Evolutionary conservation across 2,113 vertebrate genomes (phyloP).

Genomic region (Platysteira castanea): DNA sequence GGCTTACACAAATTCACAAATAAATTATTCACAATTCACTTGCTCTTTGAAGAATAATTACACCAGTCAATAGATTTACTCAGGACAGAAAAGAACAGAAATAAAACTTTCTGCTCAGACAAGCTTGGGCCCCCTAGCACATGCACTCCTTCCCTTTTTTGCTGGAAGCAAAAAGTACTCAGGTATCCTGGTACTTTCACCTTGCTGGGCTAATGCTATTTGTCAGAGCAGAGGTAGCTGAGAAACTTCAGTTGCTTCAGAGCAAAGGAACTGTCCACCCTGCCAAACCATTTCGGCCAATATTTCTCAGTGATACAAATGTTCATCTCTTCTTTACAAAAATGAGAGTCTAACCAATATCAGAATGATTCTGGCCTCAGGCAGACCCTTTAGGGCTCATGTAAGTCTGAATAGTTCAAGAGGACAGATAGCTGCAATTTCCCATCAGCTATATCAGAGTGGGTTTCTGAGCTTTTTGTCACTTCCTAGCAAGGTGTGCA

Average conservation of each 20-base stretch:
- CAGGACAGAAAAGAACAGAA: background rate
- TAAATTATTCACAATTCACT: conserved; percentile 9
- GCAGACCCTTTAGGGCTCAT: background rate
- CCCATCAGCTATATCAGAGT: background rate
- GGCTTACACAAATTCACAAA: background rate
- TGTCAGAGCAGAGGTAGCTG: background rate
- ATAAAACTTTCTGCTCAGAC: background rate
- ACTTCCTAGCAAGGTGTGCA: background rate
- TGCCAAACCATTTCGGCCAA: background rate
- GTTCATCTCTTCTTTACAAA: background rate
- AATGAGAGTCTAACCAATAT: background rate
- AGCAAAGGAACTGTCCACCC: background rate
- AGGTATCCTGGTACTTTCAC: background rate
- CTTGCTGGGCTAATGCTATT: background rate
- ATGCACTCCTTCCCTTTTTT: background rate
- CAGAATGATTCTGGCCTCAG: background rate
- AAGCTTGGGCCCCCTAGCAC: background rate
- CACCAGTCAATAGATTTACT: background rate
- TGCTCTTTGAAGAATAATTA: background rate
- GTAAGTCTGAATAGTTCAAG: background rate
- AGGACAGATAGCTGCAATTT: background rate
- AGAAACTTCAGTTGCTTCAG: background rate
- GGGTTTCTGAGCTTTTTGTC: background rate
- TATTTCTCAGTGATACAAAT: background rate
- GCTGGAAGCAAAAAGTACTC: background rate